A percentile compares a stretch with the other conserved stretches of the same genome.
Evolutionary conservation across 2,113 vertebrate genomes (phyloP).

Genomic region (Podarcis raffonei): DNA sequence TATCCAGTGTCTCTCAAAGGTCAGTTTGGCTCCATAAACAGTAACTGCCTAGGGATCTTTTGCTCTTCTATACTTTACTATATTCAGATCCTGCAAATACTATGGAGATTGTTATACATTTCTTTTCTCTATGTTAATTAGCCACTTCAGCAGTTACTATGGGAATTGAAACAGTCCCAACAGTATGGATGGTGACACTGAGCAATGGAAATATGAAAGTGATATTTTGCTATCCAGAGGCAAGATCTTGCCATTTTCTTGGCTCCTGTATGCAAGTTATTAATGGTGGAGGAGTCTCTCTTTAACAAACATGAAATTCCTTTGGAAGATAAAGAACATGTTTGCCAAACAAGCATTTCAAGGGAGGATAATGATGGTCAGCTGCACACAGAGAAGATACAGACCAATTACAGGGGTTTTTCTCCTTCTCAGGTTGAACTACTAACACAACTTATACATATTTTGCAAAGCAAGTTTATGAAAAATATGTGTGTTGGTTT

Average conservation of each 20-base stretch:
- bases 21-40: background rate
- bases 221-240: background rate
- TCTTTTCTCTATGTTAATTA: background rate
- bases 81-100: background rate
- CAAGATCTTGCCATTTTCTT: background rate
- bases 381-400: background rate
- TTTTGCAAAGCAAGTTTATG: background rate
- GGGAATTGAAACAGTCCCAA: background rate
- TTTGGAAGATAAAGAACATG: background rate
- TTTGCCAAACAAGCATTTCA: background rate
- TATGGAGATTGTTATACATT: background rate
- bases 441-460: background rate
- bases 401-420: background rate
- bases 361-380: background rate
- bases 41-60: background rate
- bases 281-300: background rate
- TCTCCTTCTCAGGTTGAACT: background rate
- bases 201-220: background rate
- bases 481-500: background rate
- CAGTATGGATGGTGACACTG: background rate
- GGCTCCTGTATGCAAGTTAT: background rate
- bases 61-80: background rate
- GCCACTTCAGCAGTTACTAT: background rate
- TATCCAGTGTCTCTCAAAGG: background rate
- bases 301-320: constrained; percentile 7